Evolutionary conservation across 1,140 invertebrate genomes (phyloP), one percentile per base, ranked within the genome.

Genomic region (Amyelois transitella): DNA sequence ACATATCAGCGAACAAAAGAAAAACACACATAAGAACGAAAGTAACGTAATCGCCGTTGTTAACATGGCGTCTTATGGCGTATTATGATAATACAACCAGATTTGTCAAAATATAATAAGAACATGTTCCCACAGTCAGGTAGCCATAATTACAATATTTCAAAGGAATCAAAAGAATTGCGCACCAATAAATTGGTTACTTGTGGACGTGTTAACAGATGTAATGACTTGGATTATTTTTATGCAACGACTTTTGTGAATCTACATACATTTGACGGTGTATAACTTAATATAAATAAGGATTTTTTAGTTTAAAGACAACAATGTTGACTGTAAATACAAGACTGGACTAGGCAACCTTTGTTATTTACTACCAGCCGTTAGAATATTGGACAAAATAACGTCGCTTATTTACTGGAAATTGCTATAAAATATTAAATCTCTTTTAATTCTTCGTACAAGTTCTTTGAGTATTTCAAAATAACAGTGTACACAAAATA

Each of bases 21-120:
- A 78, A 77, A 84, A 85, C 77, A 85, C 77, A 83, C 66, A 82
- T 79, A 77, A 70, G 62, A 50, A 60, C 53, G 69, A 70, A 79
- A 82, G 71, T 78, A 74, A 75, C 64, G 68, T 66, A 64, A 69
- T 71, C 54, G 65, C 32, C 32, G 69, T 63, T 80, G 75, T 81
- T 80, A 73, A 75, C 72, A 72, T 61, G 70, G 55, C 63, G 60
- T 64, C 64, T 74, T 77, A 38, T 14, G 65, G 58, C 22, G 53
- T 66, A 79, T 81, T 76, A 81, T 81, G 70, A 59, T 82, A 82
- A 85, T 85, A 72, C 63, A 76, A 77, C 72, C 73, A 14, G 66
- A 78, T 77, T 83, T 79, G 84, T 84, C 74, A 78, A 81, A 82
- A 81, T 86, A 86, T 72, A 78, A 80, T 85, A 75, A 71, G 68